A percentile compares a stretch with the other conserved stretches of the same genome.
phyloP scores from a whole-genome alignment of 2,888 invertebrate species.

The Nezara viridula region DNA sequence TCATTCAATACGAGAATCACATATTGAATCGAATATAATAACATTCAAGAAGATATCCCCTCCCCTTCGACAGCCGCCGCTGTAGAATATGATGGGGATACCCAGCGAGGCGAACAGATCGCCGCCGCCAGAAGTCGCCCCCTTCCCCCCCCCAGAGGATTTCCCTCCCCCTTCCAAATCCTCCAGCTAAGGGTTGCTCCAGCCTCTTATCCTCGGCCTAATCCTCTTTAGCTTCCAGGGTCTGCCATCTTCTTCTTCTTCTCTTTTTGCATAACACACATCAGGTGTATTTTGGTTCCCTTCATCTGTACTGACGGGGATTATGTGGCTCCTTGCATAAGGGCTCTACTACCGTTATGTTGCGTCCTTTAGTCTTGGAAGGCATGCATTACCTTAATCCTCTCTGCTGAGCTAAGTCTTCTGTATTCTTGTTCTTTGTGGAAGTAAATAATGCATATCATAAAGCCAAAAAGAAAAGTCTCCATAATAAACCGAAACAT shows the following conservation, averaged over 20 bases:
- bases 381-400: constrained; percentile 20
- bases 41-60: too few relatives aligned
- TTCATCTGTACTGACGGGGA: constrained; percentile 17
- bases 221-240: constrained; percentile 34
- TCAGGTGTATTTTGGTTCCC: constrained; percentile 30
- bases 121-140: constrained; percentile 1
- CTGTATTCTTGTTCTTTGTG: background rate
- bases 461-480: background rate
- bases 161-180: background rate
- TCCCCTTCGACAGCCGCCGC: background rate
- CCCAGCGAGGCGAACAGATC: background rate
- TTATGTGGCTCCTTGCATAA: background rate
- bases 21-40: too few relatives aligned
- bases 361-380: background rate
- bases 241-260: constrained; percentile 25
- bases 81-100: background rate
- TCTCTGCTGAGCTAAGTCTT: background rate
- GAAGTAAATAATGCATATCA: background rate
- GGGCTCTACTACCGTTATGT: background rate
- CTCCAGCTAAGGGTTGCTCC: constrained; percentile 11
- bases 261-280: constrained; percentile 40
- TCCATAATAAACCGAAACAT: background rate
- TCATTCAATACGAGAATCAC: too few relatives aligned
- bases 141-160: background rate
- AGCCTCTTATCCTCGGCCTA: constrained; percentile 25